Conservation (phyloP, 2,113 vertebrate species). For the Callorhinus ursinus region DNA sequence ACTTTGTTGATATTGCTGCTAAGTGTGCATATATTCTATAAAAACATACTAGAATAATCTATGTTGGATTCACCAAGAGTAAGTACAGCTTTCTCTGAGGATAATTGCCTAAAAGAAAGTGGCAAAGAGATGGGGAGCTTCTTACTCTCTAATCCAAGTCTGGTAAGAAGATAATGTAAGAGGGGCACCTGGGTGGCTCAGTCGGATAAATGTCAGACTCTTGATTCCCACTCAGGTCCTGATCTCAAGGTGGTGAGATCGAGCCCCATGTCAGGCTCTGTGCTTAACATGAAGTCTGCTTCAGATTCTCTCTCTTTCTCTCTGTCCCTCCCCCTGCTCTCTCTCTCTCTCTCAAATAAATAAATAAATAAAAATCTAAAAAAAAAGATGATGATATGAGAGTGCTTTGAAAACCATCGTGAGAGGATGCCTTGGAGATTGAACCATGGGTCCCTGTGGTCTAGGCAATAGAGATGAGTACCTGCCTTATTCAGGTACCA, state of each 20-base stretch:
- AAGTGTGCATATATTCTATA: not conserved
- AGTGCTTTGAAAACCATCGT: not conserved
- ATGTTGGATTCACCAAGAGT: not conserved
- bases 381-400: not conserved
- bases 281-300: not conserved
- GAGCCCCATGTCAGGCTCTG: not conserved
- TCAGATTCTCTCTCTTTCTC: not conserved
- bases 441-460: rapidly evolving
- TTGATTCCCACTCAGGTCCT: not conserved
- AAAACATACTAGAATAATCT: not conserved
- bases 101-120: not conserved
- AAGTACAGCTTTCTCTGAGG: not conserved
- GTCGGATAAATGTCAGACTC: not conserved
- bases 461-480: not conserved
- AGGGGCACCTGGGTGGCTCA: not conserved
- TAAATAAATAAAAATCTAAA: not conserved
- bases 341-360: not conserved
- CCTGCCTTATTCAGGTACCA: not conserved
- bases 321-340: not conserved
- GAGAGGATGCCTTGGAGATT: not conserved
- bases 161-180: not conserved
- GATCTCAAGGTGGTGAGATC: not conserved
- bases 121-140: not conserved
- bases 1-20: not conserved
- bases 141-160: not conserved